Conservation (phyloP, 2,113 vertebrate genomes). For the human region DNA sequence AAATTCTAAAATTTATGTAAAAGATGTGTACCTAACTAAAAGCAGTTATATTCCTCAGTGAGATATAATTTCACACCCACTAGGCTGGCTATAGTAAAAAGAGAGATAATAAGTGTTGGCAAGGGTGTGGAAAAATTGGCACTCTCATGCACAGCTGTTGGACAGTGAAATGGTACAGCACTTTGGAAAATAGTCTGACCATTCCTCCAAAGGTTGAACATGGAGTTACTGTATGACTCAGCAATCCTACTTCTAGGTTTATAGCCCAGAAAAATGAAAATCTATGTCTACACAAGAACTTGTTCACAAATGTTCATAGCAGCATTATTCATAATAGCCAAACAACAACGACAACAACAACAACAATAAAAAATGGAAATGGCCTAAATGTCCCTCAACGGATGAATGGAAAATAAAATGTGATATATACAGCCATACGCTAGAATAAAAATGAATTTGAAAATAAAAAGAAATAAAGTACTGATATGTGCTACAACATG, state of each 20-base stretch:
- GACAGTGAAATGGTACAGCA: neutral
- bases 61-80: neutral
- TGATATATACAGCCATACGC: neutral
- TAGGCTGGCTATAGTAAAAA: neutral
- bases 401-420: neutral
- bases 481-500: neutral
- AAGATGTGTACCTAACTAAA: neutral
- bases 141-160: neutral
- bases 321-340: neutral
- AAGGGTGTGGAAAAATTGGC: neutral
- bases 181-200: neutral
- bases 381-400: neutral
- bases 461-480: neutral
- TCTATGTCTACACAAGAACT: neutral
- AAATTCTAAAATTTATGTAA: neutral
- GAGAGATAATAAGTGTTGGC: neutral
- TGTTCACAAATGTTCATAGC: neutral
- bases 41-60: neutral
- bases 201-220: neutral
- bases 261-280: neutral
- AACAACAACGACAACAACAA: too few relatives aligned
- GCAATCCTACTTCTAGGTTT: neutral
- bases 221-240: neutral
- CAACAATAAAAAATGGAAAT: neutral
- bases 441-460: neutral